Evolutionary conservation across 2,888 invertebrate genomes (phyloP), one percentile per base, ranked within the genome.

Genomic region (Aplocera efformata): DNA sequence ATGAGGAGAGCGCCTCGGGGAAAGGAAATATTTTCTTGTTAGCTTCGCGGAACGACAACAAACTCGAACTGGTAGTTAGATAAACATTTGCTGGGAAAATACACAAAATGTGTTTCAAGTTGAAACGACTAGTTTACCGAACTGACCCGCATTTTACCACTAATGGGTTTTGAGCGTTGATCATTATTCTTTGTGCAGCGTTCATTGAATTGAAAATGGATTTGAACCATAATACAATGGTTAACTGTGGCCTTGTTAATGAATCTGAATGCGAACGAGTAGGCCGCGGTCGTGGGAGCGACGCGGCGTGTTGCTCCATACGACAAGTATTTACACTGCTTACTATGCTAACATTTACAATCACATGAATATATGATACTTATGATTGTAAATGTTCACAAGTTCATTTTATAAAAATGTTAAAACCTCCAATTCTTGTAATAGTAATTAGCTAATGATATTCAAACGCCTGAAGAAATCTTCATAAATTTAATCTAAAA

Each of bases 171-270:
- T 22, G 29, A 32, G 32, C 34, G 32, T 31, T 34, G 8, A 33
- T n/a, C n/a, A n/a, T 29, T 40, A 24, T 52, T 46, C 46, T 42
- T 36, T 37, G 25, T 39, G 34, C 42, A 42, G 49, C 47, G 48
- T 56, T 57, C 52, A 51, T 58, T 54, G 59, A 60, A 56, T 55
- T 28, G 56, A 54, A 56, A 60, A 67, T 65, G 62, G 60, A 68
- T 70, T 62, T 56, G 60, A 59, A 59, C 59, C 60, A 63, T 67
- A 67, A 77, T 3, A 80, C 76, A 80, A 80, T 76, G 68, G 70
- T 61, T 67, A 67, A 48, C 40, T 44, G 46, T 48, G 52, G 70
- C 82, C 84, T 85, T 80, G 83, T 80, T 80, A 79, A 79, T 84
- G 85, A 82, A 82, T 61, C 65, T 56, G 63, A 67, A 65, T 64